A percentile compares a stretch with the other conserved stretches of the same genome.
Evolutionary conservation across 35 echinoderm and acorn worm species (phyloP).

Genomic region (Anneissia japonica): DNA sequence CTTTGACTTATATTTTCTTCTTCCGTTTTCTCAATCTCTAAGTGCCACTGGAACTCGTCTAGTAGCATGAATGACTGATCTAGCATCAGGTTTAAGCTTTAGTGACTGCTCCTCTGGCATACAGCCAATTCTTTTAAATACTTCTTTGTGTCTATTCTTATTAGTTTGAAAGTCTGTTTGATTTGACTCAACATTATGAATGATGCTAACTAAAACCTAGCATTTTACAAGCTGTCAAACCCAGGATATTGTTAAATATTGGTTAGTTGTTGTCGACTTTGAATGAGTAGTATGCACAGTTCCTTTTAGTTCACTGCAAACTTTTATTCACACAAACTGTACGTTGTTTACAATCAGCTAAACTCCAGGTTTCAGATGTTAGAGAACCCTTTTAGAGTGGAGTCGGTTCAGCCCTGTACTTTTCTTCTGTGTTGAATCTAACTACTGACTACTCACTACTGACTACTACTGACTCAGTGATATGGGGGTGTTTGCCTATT

Average conservation of each 20-base stretch:
- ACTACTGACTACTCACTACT: too few species aligned
- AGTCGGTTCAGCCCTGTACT: too few species aligned
- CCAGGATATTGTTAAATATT: slow-evolving; percentile 1
- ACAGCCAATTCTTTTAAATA: slow-evolving; percentile 39
- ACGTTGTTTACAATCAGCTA: too few species aligned
- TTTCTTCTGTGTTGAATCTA: too few species aligned
- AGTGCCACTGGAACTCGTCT: slow-evolving; percentile 52
- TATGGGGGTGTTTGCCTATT: too few species aligned
- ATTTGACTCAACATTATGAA: neutral
- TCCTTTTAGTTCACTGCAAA: too few species aligned
- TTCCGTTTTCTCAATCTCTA: slow-evolving; percentile 29
- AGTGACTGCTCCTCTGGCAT: slow-evolving; percentile 7
- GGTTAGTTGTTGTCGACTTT: too few species aligned
- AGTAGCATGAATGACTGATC: slow-evolving; percentile 53
- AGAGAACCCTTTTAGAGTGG: too few species aligned
- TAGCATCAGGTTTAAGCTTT: neutral
- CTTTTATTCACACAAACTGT: too few species aligned
- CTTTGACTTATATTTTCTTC: slow-evolving; percentile 12
- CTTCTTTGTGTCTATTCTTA: neutral
- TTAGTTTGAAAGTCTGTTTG: neutral
- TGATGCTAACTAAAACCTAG: slow-evolving; percentile 17
- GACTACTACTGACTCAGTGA: too few species aligned
- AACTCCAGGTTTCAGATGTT: too few species aligned
- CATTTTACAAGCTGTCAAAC: neutral
- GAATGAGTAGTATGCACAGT: too few species aligned